Percentiles rank a stretch among this genome's conserved stretches.
Conservation (phyloP, 2,113 vertebrate genomes). For the Rissa tridactyla region DNA sequence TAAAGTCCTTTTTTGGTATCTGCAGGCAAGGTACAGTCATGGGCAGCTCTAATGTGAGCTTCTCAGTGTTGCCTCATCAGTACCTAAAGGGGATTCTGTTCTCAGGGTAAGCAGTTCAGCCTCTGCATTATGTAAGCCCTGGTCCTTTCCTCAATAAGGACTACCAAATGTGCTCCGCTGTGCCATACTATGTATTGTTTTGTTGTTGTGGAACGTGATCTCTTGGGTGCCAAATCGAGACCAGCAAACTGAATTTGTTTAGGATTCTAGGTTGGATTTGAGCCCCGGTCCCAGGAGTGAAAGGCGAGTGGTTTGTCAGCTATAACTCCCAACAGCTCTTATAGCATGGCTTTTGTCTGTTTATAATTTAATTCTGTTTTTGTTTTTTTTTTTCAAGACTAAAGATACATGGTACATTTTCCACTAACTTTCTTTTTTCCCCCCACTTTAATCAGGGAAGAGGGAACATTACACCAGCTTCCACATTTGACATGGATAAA, state of each 20-base stretch:
- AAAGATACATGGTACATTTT: not conserved
- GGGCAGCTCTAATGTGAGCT: not conserved
- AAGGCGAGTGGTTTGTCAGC: not conserved
- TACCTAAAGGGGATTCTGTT: not conserved
- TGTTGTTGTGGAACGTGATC: not conserved
- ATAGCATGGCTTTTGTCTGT: not conserved
- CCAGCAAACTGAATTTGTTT: not conserved
- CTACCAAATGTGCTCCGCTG: not conserved
- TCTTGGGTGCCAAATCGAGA: not conserved
- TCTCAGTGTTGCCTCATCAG: not conserved
- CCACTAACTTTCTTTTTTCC: conserved; percentile 8
- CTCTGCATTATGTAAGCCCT: not conserved
- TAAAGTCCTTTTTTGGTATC: conserved; percentile 19
- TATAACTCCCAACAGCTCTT: not conserved
- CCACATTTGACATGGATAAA: conserved; percentile 99
- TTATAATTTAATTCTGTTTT: not conserved
- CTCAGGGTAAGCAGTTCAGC: not conserved
- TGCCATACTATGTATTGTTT: not conserved
- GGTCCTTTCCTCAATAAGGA: not conserved
- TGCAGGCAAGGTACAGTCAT: not conserved
- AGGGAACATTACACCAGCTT: conserved; percentile 85
- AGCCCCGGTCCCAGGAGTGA: not conserved
- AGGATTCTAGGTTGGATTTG: not conserved
- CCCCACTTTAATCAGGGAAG: conserved; percentile 65
- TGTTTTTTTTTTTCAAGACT: not conserved